Base-by-base conservation (phyloP, 2,797 vertebrate species). In the Danio kyathit region DNA sequence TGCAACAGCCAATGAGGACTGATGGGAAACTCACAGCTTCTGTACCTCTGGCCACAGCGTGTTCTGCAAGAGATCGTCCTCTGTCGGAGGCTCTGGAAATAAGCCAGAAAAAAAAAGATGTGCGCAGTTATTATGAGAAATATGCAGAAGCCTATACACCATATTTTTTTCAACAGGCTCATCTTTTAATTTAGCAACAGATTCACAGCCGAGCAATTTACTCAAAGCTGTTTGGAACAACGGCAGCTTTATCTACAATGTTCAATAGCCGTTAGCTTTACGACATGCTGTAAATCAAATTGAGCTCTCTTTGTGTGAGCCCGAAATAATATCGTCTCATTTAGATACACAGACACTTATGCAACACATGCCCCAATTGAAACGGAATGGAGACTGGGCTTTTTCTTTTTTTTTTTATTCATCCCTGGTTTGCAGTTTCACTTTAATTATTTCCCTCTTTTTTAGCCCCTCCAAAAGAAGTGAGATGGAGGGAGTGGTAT, bases 1-100 rank as follows among this genome's bases (percentile, higher is more conserved):
- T 13, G 49, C 51, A 46, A 76, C 63, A 76, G 56, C 69, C 74
- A 83, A 65, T 40, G 7, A 69, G 54, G 71, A 52, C 72, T 64
- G 82, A 63, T 77, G 71, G 16, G 63, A 82, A 79, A 94, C 97
- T 98, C 93, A 99, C 97, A 99, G 88, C 88, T 99, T 99, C 89
- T 99, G 97, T 88, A 97, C 93, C 92, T 99, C 98, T 51, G 97
- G 97, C 98, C 98, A 99, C 60, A 99, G 91, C 7, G 97, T 99
- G 91, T 98, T 99, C 91, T 99, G 98, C 72, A 99, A 93, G 84
- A 99, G 96, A 87, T 99, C 94, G 91, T 99, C 97, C 86, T 99
- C 98, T 80, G 97, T 94, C 17, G 97, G 97, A 61, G 97, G 98
- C 84, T 97, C 97, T 99, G 85, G 1, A 1, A 46, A 63, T n/a